Evolutionary conservation across 1,140 invertebrate species (phyloP), one percentile per base, ranked within the genome.

Genomic region (Centruroides vittatus): DNA sequence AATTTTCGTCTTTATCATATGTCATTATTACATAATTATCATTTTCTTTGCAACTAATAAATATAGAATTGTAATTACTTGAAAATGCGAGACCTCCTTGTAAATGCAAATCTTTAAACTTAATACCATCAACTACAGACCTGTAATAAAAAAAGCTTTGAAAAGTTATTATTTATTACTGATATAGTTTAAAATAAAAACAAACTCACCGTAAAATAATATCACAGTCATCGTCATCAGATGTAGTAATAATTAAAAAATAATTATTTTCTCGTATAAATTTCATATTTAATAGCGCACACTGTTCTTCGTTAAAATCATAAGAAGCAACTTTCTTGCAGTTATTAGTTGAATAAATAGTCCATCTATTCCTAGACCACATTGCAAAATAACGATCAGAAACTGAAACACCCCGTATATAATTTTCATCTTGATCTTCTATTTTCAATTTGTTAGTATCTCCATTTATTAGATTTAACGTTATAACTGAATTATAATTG

Each of bases 401-500:
- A 57, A 57, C 47, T 8, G 23, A 34, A 35, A 57, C 9, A 35
- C 55, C 36, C 5, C 23, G n/a, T 7, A 57, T 57, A 7, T n/a
- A 23, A 34, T 34, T 34, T 53, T 53, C 51, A 7, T 53, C 51
- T 7, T 13, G 5, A 6, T 10, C 23, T 53, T 36, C 51, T 56
- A 13, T 34, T 35, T 61, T 59, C 4, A 61, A 12, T 50, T 41
- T 63, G 46, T 63, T 55, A 23, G 59, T 54, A 34, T 66, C 62
- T 34, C 65, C 65, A 53, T 57, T 59, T n/a, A 66, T 35, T 36
- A 61, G 41, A 63, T 65, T 65, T 6, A 66, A n/a, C 12, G 62
- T 51, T 8, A 62, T 47, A 49, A 66, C 47, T 57, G 60, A 58
- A 35, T 95, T 92, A 72, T 96, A 97, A 68, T 95, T 98, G 3